Evolutionary conservation across 2,888 invertebrate species (phyloP), one percentile per base, ranked within the genome.

Genomic region (Amiota mariae): DNA sequence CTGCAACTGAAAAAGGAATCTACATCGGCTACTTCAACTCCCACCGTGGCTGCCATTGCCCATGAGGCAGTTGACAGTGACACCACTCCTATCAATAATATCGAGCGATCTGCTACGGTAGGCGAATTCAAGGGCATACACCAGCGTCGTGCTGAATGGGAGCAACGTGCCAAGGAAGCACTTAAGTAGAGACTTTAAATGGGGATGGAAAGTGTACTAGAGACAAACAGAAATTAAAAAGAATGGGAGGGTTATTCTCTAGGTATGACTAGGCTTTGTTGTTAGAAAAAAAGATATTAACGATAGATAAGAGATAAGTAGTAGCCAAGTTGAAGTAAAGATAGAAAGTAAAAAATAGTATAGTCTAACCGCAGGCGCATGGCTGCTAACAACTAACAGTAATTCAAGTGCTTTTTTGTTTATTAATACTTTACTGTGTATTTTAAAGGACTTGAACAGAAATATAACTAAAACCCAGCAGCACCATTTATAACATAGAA

Each of bases 111-210:
- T 4, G 89, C 89, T 4, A 89, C 88, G 8, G 84, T 89, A 73
- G 84, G 85, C 61, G 90, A 90, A 73, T 93, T 94, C 82, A 94
- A 94, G 85, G 93, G 94, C 75, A 94, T 95, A 78, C 92, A 94
- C 87, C 94, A 94, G 85, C 92, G 94, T 85, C 92, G 93, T 73
- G 94, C 94, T 8, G 94, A 95, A 86, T 95, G 95, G 95, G 95
- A 95, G 88, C 92, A 94, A 81, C 91, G 95, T 80, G 94, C 94
- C 54, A 94, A 94, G 89, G 93, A 94, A 89, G 94, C 90, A 73
- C 85, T 89, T 54, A 89, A 89, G 72, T 89, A 84, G 80, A 76
- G 71, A 24, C 1, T 24, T 3, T 3, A 24, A 24, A 24, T 24
- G 1, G 24, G 24, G 24, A 2, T 24, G 24, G 3, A 24, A 3